Percentiles rank a stretch among this genome's conserved stretches.
phyloP scores from a whole-genome alignment of 35 echinoderm and acorn worm species.

The Ophiothrix spiculata region DNA sequence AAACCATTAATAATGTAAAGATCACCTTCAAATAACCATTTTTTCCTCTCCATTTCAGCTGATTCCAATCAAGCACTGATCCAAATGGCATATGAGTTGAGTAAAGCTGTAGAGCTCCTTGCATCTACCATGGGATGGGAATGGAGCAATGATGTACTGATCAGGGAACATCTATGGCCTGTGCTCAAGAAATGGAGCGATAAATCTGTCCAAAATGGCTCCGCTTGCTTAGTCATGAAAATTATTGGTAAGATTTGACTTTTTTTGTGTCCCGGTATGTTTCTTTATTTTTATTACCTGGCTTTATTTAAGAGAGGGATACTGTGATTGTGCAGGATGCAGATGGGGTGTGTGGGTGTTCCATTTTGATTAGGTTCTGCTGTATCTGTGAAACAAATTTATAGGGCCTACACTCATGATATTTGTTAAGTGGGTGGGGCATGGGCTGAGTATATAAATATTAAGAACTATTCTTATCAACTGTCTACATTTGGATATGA shows the following conservation, averaged over 20 bases:
- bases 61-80: background rate
- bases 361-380: background rate
- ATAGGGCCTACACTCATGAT: too few species aligned
- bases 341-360: background rate
- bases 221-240: slow-evolving; percentile 55
- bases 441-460: too few species aligned
- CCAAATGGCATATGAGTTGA: slow-evolving; percentile 40
- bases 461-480: too few species aligned
- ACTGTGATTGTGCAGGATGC: background rate
- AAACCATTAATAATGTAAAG: too few species aligned
- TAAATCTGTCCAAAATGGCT: slow-evolving; percentile 2
- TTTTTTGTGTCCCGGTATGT: background rate
- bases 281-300: background rate
- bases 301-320: background rate
- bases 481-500: too few species aligned
- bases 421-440: too few species aligned
- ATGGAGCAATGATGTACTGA: slow-evolving; percentile 61
- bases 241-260: slow-evolving; percentile 37
- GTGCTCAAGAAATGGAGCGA: slow-evolving; percentile 49
- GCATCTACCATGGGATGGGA: slow-evolving; percentile 52
- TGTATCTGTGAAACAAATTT: too few species aligned
- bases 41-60: slow-evolving; percentile 3
- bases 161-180: slow-evolving; percentile 58
- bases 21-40: background rate
- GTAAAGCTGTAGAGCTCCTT: slow-evolving; percentile 43